Percentiles rank a stretch among this genome's conserved stretches.
phyloP scores from a whole-genome alignment of 2,888 invertebrate genomes.

The Tolmerus cingulatus region DNA sequence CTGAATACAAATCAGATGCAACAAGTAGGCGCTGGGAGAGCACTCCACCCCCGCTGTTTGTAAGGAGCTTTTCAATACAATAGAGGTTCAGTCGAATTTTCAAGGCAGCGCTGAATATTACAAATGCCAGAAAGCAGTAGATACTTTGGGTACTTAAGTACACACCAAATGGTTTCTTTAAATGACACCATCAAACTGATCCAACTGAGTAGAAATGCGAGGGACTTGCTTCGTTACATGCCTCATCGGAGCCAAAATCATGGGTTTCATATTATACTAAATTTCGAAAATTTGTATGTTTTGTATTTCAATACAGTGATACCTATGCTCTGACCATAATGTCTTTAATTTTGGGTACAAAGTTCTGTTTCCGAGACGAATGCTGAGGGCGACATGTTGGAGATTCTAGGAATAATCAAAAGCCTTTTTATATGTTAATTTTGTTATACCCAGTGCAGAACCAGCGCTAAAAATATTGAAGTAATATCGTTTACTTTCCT shows the following conservation, averaged over 20 bases:
- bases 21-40: background rate
- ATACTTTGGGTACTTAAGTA: background rate
- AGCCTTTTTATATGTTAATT: too few species aligned
- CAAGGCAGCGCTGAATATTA: background rate
- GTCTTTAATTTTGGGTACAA: too few species aligned
- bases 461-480: too few species aligned
- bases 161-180: background rate
- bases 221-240: background rate
- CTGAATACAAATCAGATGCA: slow-evolving; percentile 34
- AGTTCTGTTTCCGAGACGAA: too few species aligned
- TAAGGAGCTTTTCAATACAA: background rate
- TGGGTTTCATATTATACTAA: background rate
- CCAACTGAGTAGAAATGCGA: background rate
- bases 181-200: background rate
- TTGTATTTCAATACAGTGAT: background rate
- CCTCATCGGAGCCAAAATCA: background rate
- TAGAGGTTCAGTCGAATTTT: background rate
- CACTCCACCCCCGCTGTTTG: background rate
- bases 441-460: too few species aligned
- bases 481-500: too few species aligned
- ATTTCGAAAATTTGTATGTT: background rate
- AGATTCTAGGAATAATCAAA: too few species aligned
- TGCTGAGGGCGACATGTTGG: too few species aligned
- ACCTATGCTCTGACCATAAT: too few species aligned
- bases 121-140: background rate